Evolutionary conservation across 2,888 invertebrate genomes (phyloP).

Genomic region (Cataglyphis livida): DNA sequence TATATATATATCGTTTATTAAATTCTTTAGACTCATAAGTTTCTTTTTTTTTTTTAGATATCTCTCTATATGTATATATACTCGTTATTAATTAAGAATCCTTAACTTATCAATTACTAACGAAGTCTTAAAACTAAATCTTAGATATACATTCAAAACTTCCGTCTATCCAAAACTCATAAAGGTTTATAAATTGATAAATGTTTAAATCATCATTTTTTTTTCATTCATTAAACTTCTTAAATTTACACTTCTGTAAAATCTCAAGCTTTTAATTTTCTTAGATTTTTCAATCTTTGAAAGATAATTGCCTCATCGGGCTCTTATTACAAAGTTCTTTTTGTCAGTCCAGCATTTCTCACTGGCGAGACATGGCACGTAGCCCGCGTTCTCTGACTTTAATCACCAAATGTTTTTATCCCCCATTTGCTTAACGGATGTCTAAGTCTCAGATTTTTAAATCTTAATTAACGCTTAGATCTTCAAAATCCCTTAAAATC

Average conservation of each 20-base stretch:
- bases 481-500: conserved; percentile 15
- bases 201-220: background rate
- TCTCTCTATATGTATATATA: conserved; percentile 29
- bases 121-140: conserved; percentile 48
- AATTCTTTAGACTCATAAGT: conserved; percentile 30
- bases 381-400: background rate
- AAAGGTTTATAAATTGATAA: conserved; percentile 17
- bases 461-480: conserved; percentile 8
- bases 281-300: background rate
- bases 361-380: background rate
- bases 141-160: conserved; percentile 35
- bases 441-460: conserved; percentile 15
- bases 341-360: conserved; percentile 3
- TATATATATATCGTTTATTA: conserved; percentile 16
- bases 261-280: background rate
- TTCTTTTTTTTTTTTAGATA: conserved; percentile 8
- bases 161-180: conserved; percentile 15
- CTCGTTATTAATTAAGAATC: conserved; percentile 33
- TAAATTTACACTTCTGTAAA: background rate
- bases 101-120: conserved; percentile 46
- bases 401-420: background rate
- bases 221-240: conserved; percentile 2
- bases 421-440: background rate
- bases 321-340: conserved; percentile 4
- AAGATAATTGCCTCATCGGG: background rate